Percentiles rank a stretch among this genome's conserved stretches.
Evolutionary conservation across 2,113 vertebrate species (phyloP).

Genomic region (Pangasianodon hypophthalmus): DNA sequence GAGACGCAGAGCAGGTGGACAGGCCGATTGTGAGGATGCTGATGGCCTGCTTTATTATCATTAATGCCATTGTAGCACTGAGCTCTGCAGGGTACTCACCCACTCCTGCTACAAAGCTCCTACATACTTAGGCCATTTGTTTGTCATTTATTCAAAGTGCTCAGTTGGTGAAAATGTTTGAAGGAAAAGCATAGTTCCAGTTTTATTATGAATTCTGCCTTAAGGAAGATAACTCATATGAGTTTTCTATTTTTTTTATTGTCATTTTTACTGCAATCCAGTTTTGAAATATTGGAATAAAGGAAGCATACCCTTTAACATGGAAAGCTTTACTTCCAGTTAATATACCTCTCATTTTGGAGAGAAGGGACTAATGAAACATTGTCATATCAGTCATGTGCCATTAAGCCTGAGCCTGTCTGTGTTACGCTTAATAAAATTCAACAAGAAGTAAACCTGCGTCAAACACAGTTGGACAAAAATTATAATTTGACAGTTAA

Average conservation of each 20-base stretch:
- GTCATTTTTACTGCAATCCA: background rate
- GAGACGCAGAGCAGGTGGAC: constrained; percentile 40
- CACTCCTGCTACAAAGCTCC: constrained; percentile 6
- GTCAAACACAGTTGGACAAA: constrained; percentile 59
- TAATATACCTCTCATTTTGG: constrained; percentile 15
- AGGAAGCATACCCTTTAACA: background rate
- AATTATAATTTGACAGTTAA: constrained; percentile 65
- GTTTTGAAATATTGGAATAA: constrained; percentile 1
- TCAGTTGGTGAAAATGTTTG: background rate
- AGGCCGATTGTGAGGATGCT: constrained; percentile 26
- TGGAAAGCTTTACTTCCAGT: background rate
- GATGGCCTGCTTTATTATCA: constrained; percentile 40
- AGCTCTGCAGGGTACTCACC: constrained; percentile 32
- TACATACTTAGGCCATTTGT: constrained; percentile 16
- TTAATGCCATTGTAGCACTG: constrained; percentile 34
- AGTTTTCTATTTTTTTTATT: background rate
- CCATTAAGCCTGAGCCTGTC: constrained; percentile 41
- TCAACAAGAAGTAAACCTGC: constrained; percentile 51
- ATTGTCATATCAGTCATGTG: constrained; percentile 43
- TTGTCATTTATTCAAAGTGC: constrained; percentile 19
- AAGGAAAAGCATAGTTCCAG: background rate
- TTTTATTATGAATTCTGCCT: constrained; percentile 9
- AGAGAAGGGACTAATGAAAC: constrained; percentile 38
- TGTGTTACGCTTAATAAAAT: constrained; percentile 36
- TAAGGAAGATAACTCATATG: background rate